These are phyloP conservation scores for Sinonovacula constricta DNA, from an alignment of 1,140 invertebrate species.

Conservation along the genomic window DNA sequence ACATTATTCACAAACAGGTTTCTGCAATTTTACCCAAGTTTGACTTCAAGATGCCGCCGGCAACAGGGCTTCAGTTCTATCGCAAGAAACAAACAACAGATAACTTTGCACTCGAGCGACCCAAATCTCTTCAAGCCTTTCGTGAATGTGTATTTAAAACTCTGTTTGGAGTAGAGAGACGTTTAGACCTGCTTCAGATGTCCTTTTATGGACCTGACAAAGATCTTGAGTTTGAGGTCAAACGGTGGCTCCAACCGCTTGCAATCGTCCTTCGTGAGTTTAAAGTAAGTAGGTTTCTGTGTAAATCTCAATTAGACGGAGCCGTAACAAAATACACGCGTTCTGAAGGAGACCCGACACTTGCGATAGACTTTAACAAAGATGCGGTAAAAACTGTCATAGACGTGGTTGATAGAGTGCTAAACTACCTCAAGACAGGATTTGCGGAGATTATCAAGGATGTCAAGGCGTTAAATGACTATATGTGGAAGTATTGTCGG, in stretches of 20 bases:
- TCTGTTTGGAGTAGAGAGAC: slow-evolving; percentile 42
- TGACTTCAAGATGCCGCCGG: slow-evolving; percentile 60
- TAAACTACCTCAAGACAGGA: slow-evolving; percentile 49
- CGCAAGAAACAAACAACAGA: slow-evolving; percentile 63
- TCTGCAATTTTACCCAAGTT: no score
- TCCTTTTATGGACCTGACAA: slow-evolving; percentile 58
- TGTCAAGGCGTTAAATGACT: slow-evolving; percentile 53
- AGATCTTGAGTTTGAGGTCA: slow-evolving; percentile 54
- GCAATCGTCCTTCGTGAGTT: slow-evolving; percentile 33
- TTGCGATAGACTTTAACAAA: slow-evolving; percentile 32
- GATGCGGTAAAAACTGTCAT: slow-evolving; percentile 39
- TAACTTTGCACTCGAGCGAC: slow-evolving; percentile 56
- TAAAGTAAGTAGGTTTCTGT: slow-evolving; percentile 31
- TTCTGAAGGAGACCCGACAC: slow-evolving; percentile 22
- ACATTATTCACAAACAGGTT: no score
- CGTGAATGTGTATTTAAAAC: slow-evolving; percentile 55
- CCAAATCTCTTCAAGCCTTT: slow-evolving; percentile 61
- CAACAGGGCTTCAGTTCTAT: slow-evolving; percentile 63
- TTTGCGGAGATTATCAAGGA: slow-evolving; percentile 55
- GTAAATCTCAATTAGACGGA: slow-evolving; percentile 47
- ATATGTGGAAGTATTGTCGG: slow-evolving; percentile 62
- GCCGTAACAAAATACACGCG: slow-evolving; percentile 4
- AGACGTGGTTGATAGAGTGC: slow-evolving; percentile 46
- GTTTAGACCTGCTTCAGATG: slow-evolving; percentile 52
- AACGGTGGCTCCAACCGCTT: slow-evolving; percentile 34